Evolutionary conservation across 2,888 invertebrate species (phyloP), one percentile per base, ranked within the genome.

Genomic region (Dastarcus helophoroides): DNA sequence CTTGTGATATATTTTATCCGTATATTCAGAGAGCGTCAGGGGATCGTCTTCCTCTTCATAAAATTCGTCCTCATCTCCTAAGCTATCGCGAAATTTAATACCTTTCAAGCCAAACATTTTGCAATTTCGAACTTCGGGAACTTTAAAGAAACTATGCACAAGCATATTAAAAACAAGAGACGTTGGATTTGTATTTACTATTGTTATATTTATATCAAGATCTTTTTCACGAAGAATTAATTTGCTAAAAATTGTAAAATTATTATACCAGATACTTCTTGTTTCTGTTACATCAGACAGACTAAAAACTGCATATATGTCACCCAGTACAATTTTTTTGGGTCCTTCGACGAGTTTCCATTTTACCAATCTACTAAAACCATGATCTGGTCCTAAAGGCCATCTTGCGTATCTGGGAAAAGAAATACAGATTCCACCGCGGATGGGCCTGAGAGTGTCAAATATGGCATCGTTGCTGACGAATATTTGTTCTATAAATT

Each of bases 401-500:
- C 46, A 46, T 9, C 24, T 14, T 8, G 39, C 39, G 27, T 33
- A 40, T 11, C 35, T 38, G 5, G 47, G 47, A 32, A 46, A 47
- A 17, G 44, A 34, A 12, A 46, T 16, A 19, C 38, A 33, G 9
- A 47, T 38, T 11, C 47, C 47, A 2, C 46, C 47, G 11, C 36
- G 24, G 12, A 43, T 40, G n/a, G 38, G 28, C 14, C 24, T 29
- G 14, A 37, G 36, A 7, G 30, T 27, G 26, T 44, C 40, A 15
- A 38, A 40, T 5, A 32, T 16, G 5, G 43, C 33, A 19, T 26
- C 23, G 29, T 35, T 33, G 19, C 38, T 41, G 1, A 39, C 36
- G 29, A 44, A 46, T 2, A 48, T 31, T 35, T 46, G 47, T 29
- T 48, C 46, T 7, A 37, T 13, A n/a, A 44, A 36, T 10, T 35